Evolutionary conservation across 2,797 vertebrate genomes (phyloP).

Genomic region (Staurois parvus): DNA sequence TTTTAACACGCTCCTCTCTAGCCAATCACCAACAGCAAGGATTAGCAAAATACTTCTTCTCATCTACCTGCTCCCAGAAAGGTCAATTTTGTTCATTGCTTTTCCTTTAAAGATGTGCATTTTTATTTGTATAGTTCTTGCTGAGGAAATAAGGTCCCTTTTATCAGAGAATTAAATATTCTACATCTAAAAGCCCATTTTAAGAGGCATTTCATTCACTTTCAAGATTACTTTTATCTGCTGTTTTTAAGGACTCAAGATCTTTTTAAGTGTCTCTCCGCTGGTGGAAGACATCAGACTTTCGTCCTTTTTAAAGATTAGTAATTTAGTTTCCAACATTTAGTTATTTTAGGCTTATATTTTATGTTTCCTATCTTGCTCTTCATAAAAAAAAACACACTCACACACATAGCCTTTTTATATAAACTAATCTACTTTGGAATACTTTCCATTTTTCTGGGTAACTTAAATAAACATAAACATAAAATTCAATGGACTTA

Average conservation of each 20-base stretch:
- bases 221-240: constrained; percentile 80
- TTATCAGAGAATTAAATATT: constrained; percentile 87
- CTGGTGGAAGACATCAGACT: constrained; percentile 56
- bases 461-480: constrained; percentile 74
- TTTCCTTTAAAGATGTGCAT: constrained; percentile 82
- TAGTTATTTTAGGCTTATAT: constrained; percentile 69
- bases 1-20: constrained; percentile 84
- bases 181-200: constrained; percentile 76
- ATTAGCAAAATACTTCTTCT: constrained; percentile 90
- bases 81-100: constrained; percentile 89
- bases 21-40: constrained; percentile 84
- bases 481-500: constrained; percentile 74
- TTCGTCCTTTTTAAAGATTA: constrained; percentile 62
- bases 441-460: constrained; percentile 72
- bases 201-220: constrained; percentile 78
- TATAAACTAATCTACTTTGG: constrained; percentile 77
- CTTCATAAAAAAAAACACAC: constrained; percentile 65
- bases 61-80: constrained; percentile 89
- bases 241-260: constrained; percentile 66
- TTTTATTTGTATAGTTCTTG: constrained; percentile 74
- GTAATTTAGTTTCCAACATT: constrained; percentile 67
- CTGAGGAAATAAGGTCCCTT: constrained; percentile 77
- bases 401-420: constrained; percentile 71
- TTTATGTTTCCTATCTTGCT: constrained; percentile 72
- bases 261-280: constrained; percentile 62